phyloP scores from a whole-genome alignment of 1,140 invertebrate genomes.

The Pseudomyrmex pallidus region DNA sequence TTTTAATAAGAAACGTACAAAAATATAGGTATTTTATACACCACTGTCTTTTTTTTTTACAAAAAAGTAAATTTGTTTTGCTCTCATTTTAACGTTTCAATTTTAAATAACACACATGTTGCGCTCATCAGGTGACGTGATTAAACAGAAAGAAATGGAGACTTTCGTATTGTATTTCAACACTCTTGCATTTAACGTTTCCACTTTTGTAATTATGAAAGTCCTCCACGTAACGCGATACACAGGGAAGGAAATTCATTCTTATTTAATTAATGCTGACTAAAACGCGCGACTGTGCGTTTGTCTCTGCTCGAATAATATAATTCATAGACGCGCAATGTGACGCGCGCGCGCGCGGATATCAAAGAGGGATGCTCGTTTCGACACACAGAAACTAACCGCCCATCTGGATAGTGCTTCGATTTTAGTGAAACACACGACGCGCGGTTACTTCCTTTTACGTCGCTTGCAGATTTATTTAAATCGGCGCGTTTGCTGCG shows the following conservation, averaged over 20 bases:
- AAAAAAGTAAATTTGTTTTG: too few species aligned
- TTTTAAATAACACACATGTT: too few species aligned
- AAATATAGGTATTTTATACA: neutral
- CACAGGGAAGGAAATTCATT: too few species aligned
- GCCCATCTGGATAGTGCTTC: conserved; percentile 8
- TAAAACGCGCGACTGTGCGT: conserved; percentile 5
- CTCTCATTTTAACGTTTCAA: too few species aligned
- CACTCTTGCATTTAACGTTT: too few species aligned
- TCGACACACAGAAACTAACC: conserved; percentile 33
- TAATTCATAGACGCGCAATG: conserved; percentile 30
- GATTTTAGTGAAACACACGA: conserved; percentile 37
- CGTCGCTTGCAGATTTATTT: conserved; percentile 38
- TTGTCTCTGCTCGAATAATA: conserved; percentile 45
- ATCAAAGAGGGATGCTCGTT: conserved; percentile 36
- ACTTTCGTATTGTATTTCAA: too few species aligned
- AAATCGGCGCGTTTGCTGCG: conserved; percentile 17
- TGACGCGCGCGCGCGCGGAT: neutral
- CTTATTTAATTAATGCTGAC: too few species aligned
- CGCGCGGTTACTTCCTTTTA: conserved; percentile 28
- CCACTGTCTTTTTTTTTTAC: neutral
- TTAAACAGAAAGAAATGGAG: too few species aligned
- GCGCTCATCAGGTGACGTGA: too few species aligned
- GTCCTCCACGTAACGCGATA: too few species aligned
- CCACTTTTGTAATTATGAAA: too few species aligned
- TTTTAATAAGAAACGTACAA: neutral